phyloP scores from a whole-genome alignment of 1,140 invertebrate genomes.

The Caligus rogercresseyi region DNA sequence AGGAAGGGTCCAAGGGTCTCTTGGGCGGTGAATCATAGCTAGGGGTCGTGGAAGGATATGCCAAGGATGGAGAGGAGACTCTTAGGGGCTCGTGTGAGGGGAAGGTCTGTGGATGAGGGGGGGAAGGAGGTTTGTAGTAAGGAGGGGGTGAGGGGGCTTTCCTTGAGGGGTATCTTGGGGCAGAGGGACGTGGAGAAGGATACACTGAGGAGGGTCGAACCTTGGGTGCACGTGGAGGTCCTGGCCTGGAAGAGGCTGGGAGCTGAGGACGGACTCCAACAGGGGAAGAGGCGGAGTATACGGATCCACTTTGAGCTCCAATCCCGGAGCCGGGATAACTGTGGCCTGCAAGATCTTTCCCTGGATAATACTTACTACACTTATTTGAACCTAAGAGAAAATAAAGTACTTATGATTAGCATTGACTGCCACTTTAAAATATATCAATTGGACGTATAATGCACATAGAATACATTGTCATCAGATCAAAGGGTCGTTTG shows the following conservation, averaged over 20 bases:
- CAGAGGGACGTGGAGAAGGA: no score
- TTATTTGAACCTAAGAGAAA: background rate
- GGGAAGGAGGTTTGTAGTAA: no score
- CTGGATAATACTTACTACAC: background rate
- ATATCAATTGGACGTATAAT: background rate
- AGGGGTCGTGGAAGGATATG: background rate
- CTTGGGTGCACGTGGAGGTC: no score
- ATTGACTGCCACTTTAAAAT: background rate
- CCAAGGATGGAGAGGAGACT: no score
- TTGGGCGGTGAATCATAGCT: no score
- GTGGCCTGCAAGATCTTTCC: background rate
- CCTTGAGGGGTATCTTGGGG: no score
- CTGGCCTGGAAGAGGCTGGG: background rate
- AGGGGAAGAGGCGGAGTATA: background rate
- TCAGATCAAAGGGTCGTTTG: no score
- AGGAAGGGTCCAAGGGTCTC: no score
- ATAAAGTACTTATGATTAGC: background rate
- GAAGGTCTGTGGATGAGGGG: no score
- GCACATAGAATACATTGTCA: background rate
- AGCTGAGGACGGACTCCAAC: background rate
- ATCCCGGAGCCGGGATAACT: background rate
- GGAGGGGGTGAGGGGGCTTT: no score
- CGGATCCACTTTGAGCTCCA: background rate
- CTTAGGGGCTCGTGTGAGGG: no score
- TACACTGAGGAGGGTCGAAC: no score